Evolutionary conservation across 2,888 invertebrate species (phyloP), one percentile per base, ranked within the genome.

Genomic region (Taenaris catops): DNA sequence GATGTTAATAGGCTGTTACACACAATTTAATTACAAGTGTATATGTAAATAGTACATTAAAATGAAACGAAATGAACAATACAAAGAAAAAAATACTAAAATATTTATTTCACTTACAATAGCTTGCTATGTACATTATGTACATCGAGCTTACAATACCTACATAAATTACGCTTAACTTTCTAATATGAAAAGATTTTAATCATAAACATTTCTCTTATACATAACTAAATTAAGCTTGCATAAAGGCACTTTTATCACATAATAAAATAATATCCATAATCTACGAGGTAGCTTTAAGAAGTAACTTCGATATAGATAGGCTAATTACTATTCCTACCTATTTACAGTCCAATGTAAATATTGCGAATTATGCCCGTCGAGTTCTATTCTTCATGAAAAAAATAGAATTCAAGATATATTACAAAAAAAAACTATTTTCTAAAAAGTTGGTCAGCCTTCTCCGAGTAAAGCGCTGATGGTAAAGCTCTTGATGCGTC

Each of bases 391-490:
- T 23, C n/a, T 19, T 19, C n/a, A 7, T 9, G 7, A 4, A 8
- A 4, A 10, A 9, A 6, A 16, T 8, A 29, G 24, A 25, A 25
- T 16, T 31, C 31, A 2, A 16, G 14, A 23, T 32, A 32, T 14
- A 25, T 12, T 18, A 25, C n/a, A n/a, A n/a, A n/a, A n/a, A n/a
- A n/a, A n/a, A 31, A 19, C 3, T 8, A 6, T 7, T 19, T 6
- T 19, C 19, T 19, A 19, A 19, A 19, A 10, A n/a, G 12, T 5
- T 6, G 11, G 32, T 72, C 76, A 87, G 42, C 86, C 84, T 66
- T 87, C 86, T 3, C 87, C 87, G 9, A 87, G 69, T 0, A 87
- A 55, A 1, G 87, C 86, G 46, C 87, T 81, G 49, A 87, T 87
- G 2, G 86, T 87, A 52, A 87, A 87, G 41, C 81, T 80, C 48